Evolutionary conservation across 2,113 vertebrate genomes (phyloP).

Genomic region (Cepphus grylle): DNA sequence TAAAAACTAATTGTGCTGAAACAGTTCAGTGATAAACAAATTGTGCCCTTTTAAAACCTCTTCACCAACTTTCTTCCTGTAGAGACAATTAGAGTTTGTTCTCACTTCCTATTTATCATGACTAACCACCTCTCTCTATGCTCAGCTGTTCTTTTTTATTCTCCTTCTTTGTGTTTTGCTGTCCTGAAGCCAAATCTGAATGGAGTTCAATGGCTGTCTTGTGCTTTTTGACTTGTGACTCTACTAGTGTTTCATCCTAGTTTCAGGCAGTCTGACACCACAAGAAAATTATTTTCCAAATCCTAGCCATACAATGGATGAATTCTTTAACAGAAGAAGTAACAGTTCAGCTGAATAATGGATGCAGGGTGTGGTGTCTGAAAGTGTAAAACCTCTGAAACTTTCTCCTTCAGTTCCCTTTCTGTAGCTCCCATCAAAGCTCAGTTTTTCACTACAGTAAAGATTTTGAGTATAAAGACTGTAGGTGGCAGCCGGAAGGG

Average conservation of each 20-base stretch:
- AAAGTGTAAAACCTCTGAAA: neutral
- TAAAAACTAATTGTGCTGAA: neutral
- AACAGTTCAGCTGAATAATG: neutral
- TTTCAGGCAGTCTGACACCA: neutral
- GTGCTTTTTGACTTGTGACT: neutral
- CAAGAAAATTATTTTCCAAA: neutral
- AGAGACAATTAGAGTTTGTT: constrained; percentile 16
- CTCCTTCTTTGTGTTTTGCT: neutral
- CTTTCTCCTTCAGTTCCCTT: neutral
- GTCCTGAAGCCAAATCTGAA: constrained; percentile 11
- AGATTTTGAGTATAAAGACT: neutral
- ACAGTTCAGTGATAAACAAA: neutral
- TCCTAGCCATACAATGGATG: neutral
- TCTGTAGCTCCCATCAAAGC: neutral
- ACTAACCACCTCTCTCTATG: neutral
- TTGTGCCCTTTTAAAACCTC: neutral
- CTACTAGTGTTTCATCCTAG: too few relatives aligned
- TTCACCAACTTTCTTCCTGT: constrained; percentile 9
- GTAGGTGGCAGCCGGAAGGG: neutral
- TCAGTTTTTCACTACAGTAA: neutral
- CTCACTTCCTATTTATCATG: constrained; percentile 1
- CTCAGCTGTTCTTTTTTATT: constrained; percentile 39
- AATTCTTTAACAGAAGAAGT: neutral
- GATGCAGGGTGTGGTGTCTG: neutral
- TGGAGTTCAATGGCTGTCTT: neutral